A percentile compares a stretch with the other conserved stretches of the same genome.
phyloP scores from a whole-genome alignment of 2,113 vertebrate species.

The Antechinus flavipes region DNA sequence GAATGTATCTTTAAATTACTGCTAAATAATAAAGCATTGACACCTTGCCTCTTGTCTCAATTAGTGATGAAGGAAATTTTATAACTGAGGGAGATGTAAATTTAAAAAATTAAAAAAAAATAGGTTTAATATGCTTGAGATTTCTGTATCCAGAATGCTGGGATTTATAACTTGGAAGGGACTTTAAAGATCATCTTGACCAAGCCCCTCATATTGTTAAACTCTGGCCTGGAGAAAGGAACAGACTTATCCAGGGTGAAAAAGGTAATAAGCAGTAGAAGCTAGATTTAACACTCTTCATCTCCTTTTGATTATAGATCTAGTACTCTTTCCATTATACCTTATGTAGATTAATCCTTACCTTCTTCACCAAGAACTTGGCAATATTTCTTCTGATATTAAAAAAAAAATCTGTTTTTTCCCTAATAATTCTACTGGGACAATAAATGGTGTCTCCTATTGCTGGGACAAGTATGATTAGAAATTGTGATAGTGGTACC shows the following conservation, averaged over 20 bases:
- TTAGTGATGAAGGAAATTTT: constrained; percentile 23
- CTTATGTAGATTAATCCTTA: background rate
- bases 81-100: constrained; percentile 23
- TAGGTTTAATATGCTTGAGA: background rate
- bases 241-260: background rate
- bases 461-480: background rate
- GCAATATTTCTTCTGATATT: constrained; percentile 32
- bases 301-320: background rate
- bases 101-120: constrained; percentile 25
- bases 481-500: background rate
- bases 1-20: constrained; percentile 9
- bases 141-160: background rate
- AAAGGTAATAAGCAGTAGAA: background rate
- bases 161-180: background rate
- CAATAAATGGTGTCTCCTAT: constrained; percentile 23
- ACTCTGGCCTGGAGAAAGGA: background rate
- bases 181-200: background rate
- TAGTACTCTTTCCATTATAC: background rate
- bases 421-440: background rate
- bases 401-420: background rate
- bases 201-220: background rate
- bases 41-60: constrained; percentile 24
- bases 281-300: background rate
- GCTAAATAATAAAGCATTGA: constrained; percentile 16
- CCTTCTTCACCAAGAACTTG: constrained; percentile 24